Base-by-base conservation (phyloP, 1,140 invertebrate genomes). In the Antheraea mylitta region DNA sequence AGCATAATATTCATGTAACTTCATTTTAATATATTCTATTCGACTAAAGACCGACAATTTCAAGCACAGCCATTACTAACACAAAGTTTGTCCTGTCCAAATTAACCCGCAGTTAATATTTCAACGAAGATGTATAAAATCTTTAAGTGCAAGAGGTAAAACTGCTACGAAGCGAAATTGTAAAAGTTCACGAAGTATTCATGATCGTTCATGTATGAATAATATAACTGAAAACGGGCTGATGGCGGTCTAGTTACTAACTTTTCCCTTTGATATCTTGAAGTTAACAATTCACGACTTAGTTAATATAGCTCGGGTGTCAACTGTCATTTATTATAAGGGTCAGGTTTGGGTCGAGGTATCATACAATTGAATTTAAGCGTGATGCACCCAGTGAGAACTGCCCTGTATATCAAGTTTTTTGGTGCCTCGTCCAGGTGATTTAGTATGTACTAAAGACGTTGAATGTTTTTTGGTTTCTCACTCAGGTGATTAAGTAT, bases 211-310 rank as follows among this genome's bases (percentile, higher is more conserved):
- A 53, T 53, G 45, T 53, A 16, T 53, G 45, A 53, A n/a, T 53
- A 53, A 53, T 53, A 53, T 53, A 53, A 53, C 45, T 53, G 45
- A 16, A 53, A 53, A 53, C 45, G 45, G 16, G 45, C 45, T 53
- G 45, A 53, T 53, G 45, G 45, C 45, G 45, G 45, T 53, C 16
- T 53, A 53, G 45, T 53, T 53, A 53, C 45, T 13, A 53, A 53
- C 45, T 53, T 53, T 53, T 16, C 45, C 9, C 16, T 53, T 53
- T 53, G 45, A 53, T 53, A 13, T 53, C 16, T 53, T 53, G 45
- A 53, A 13, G 45, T 53, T 53, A 53, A 53, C 45, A n/a, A 53
- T 53, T 53, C 45, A 53, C 11, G 16, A 53, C 16, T 53, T 53
- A n/a, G 45, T 53, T 53, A 53, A 53, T 53, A 53, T 0, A 53